Base-by-base conservation (phyloP, 1,140 invertebrate species). In the Limonius californicus region DNA sequence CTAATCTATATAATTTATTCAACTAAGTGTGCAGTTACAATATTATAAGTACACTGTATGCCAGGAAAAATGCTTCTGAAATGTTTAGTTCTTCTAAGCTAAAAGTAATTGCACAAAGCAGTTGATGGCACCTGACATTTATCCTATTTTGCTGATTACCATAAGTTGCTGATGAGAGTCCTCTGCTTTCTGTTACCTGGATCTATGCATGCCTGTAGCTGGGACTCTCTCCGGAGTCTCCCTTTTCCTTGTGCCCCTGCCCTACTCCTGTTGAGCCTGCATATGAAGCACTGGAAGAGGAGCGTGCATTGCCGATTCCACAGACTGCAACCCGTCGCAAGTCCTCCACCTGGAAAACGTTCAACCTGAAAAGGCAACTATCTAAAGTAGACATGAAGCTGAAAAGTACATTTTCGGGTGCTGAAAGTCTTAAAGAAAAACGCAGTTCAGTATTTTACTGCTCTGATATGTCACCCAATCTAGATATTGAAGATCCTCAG, bases 321-420 rank as follows among this genome's bases (percentile, higher is more conserved):
- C 59, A 72, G 63, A 69, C 71, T 11, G 67, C 68, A 39, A 75
- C 72, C 53, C 73, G 81, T 63, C 78, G 85, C 35, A 85, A 84
- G 70, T 85, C 84, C 53, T 81, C 82, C 9, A 81, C 84, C 35
- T 87, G 86, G 85, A 88, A 85, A 76, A 83, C 82, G 58, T 88
- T 91, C 75, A 89, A 85, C 72, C 80, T 92, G 42, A 91, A 91
- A 76, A 85, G 89, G 73, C 89, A 90, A 76, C 81, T 91, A 65
- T 89, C 86, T 61, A 89, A 85, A 77, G 89, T 90, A 59, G 90
- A 92, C 77, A 81, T 90, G 69, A 91, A 89, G 76, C 81, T 91
- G 65, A 89, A 89, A 72, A 87, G 84, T 67, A 84, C 80, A 61
- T 84, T 63, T 21, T 53, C 56, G 16, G 39, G 43, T 9, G 20